Evolutionary conservation across 2,888 invertebrate species (phyloP), one percentile per base, ranked within the genome.

Genomic region (Athripsodes cinereus): DNA sequence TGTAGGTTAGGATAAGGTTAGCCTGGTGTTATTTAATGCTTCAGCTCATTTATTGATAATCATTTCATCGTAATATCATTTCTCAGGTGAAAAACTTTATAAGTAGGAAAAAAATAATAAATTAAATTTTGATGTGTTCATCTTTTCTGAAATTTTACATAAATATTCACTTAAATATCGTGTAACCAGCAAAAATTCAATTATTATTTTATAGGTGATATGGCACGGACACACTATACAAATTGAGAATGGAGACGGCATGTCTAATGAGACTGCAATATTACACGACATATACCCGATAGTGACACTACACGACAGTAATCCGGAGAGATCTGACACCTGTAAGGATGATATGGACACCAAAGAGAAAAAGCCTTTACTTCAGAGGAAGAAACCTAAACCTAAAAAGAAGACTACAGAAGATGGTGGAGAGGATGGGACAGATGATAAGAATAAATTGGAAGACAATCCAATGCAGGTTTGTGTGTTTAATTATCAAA

Each of bases 221-320:
- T 85, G 84, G 84, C 83, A 84, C 74, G 82, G 83, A 18, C 82
- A 83, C 66, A 79, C 83, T n/a, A 82, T 84, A 60, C 81, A 82
- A 72, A 82, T 83, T 11, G 82, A 82, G 64, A 79, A 80, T 70
- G 76, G 76, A 26, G 71, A 74, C 54, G 72, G 55, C 8, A 55
- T 59, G 22, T 46, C 46, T 22, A 58, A 53, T 8, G 62, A 62
- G n/a, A 58, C 61, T 2, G 53, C 50, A n/a, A 63, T 64, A 31
- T 59, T 64, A 16, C 64, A 65, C 26, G 64, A 59, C 34, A 60
- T 63, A 52, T 65, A 64, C 44, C 64, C 62, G 1, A 59, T 59
- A 1, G 56, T 58, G 11, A 53, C 62, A 8, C 50, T 60, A 5
- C 59, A 57, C 65, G 63, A 71, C 50, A 74, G 71, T 44, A 59